Conservation (phyloP, 2,888 invertebrate genomes). For the Trachelus iudaicus region DNA sequence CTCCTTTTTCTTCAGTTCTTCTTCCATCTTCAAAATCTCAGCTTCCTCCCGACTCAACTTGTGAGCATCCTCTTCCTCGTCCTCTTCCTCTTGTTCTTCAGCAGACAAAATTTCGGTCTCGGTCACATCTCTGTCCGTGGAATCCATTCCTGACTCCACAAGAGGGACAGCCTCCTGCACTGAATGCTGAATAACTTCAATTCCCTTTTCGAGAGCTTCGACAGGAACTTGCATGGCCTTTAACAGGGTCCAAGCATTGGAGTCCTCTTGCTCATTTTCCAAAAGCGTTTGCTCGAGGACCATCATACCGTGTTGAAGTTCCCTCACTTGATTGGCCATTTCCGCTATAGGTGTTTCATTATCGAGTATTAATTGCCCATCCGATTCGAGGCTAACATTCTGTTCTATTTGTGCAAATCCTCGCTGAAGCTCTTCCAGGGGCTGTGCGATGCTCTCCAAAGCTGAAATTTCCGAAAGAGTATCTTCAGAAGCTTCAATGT, state of each 20-base stretch:
- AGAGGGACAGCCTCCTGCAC: conserved; percentile 14
- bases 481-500: conserved; percentile 44
- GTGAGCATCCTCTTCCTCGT: conserved; percentile 26
- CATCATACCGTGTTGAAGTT: conserved; percentile 17
- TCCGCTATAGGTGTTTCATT: conserved; percentile 5
- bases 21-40: conserved; percentile 19
- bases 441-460: conserved; percentile 49
- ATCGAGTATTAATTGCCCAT: neutral
- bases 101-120: conserved; percentile 34
- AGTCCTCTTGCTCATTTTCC: conserved; percentile 24
- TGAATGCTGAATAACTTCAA: conserved; percentile 9
- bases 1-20: conserved; percentile 25
- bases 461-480: conserved; percentile 53
- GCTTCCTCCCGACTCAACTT: conserved; percentile 22
- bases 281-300: conserved; percentile 14
- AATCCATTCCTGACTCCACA: conserved; percentile 26
- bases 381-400: conserved; percentile 15
- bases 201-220: conserved; percentile 20
- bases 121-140: conserved; percentile 26
- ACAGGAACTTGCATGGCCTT: conserved; percentile 22
- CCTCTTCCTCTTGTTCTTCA: conserved; percentile 33
- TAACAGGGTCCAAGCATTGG: conserved; percentile 15
- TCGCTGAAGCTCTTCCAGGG: conserved; percentile 48
- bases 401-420: conserved; percentile 16
- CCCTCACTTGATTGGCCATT: conserved; percentile 12